Base-by-base conservation (phyloP, 2,797 vertebrate genomes). In the Phrynocephalus forsythii region DNA sequence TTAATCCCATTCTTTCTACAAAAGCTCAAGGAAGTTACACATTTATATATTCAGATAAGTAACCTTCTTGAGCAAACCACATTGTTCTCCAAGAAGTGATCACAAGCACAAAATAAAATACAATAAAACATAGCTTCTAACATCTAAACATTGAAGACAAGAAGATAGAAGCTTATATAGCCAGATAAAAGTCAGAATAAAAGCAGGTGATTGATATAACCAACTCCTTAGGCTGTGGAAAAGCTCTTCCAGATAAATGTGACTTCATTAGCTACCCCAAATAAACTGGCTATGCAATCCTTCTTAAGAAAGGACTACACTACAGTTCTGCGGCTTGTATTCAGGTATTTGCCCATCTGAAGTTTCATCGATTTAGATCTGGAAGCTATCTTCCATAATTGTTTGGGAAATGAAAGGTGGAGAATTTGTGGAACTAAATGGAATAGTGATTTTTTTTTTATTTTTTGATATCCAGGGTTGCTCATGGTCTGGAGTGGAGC, bases 131-230 rank as follows among this genome's bases (percentile, higher is more conserved):
- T 26, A 68, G 9, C 63, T 24, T 8, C 80, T 82, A 30, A 82
- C 67, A 68, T 68, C 13, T n/a, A 68, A 67, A 81, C 33, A 26
- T 44, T 44, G 33, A 82, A 68, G 26, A 26, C 80, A 82, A 68
- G 20, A 22, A 81, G 60, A 82, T 22, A 67, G 13, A 30, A 68
- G 38, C 24, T 24, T 82, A 44, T 82, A 48, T 66, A 67, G 60
- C 56, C 30, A 38, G 33, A 82, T 82, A 82, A 77, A 77, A 79
- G 15, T 16, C 77, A 79, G 50, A 50, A 79, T 79, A n/a, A 82
- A 67, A 48, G 38, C 11, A 48, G 30, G 30, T n/a, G 60, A 44
- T 38, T 63, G 24, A 26, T 6, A 67, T 67, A 38, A 13, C 30
- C n/a, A 44, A 16, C 30, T 0, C 38, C 60, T 44, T 30, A 66